Percentiles rank a stretch among this genome's conserved stretches.
phyloP scores from a whole-genome alignment of 2,797 vertebrate genomes.

The Chelmon rostratus region DNA sequence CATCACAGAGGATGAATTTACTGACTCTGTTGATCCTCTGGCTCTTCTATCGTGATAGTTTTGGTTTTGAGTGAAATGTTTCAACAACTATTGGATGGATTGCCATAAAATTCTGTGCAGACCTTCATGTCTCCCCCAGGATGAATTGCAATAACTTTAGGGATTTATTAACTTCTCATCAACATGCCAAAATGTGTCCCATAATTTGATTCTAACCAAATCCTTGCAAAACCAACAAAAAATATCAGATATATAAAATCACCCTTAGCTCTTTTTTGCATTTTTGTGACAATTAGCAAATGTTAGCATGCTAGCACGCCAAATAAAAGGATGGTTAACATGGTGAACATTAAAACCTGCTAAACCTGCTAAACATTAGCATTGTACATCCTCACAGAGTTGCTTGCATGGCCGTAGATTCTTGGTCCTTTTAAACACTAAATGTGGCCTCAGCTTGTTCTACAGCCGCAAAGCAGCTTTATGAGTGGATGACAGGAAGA shows the following conservation, averaged over 20 bases:
- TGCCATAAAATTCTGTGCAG: neutral
- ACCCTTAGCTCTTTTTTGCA: neutral
- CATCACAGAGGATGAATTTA: neutral
- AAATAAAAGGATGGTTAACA: neutral
- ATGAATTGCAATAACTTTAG: no score
- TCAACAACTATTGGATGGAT: neutral
- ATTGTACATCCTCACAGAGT: neutral
- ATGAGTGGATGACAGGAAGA: constrained; percentile 26
- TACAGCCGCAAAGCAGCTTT: neutral
- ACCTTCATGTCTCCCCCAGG: neutral
- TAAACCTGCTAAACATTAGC: neutral
- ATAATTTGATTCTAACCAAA: neutral
- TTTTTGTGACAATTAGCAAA: neutral
- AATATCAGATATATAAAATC: no score
- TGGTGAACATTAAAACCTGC: no score
- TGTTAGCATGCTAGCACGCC: no score
- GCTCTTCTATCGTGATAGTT: neutral
- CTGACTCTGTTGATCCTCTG: neutral
- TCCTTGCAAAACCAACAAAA: neutral
- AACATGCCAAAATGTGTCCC: neutral
- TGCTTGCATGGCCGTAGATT: neutral
- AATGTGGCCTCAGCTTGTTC: neutral
- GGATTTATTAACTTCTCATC: neutral
- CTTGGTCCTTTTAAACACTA: neutral
- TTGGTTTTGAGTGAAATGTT: no score